phyloP scores from a whole-genome alignment of 2,797 vertebrate species.

The Bovichtus diacanthus region DNA sequence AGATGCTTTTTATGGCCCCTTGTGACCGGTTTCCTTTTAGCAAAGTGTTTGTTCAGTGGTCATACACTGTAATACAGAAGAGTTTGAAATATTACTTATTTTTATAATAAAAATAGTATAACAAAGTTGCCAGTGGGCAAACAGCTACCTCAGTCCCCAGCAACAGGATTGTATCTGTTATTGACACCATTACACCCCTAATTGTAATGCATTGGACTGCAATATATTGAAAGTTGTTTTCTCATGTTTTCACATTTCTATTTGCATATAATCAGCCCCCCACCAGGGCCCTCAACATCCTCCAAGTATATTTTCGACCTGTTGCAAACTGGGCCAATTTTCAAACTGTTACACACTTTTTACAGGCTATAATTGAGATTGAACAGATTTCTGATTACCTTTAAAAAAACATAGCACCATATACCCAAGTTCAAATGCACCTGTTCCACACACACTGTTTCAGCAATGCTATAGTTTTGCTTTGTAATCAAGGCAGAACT shows the following conservation, averaged over 20 bases:
- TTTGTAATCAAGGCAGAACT: constrained; percentile 30
- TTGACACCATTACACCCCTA: background rate
- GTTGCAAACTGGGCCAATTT: background rate
- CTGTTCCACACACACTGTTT: constrained; percentile 5
- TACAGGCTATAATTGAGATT: background rate
- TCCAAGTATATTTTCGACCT: background rate
- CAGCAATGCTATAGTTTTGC: background rate
- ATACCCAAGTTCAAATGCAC: background rate
- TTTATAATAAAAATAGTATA: too few species aligned
- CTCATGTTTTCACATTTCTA: background rate
- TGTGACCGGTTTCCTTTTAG: too few species aligned
- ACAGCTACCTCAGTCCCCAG: background rate
- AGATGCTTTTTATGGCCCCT: too few species aligned
- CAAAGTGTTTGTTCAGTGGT: background rate
- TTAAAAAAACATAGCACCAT: constrained; percentile 22
- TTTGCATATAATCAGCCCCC: constrained; percentile 17
- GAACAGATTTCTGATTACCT: constrained; percentile 15
- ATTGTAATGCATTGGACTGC: background rate
- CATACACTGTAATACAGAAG: background rate
- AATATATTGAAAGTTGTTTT: background rate
- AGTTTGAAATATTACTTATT: background rate
- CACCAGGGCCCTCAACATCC: background rate
- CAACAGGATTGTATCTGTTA: background rate
- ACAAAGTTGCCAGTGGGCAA: background rate
- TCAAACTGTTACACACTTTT: background rate